Evolutionary conservation across 2,113 vertebrate genomes (phyloP), one percentile per base, ranked within the genome.

Genomic region (Madoqua kirkii): DNA sequence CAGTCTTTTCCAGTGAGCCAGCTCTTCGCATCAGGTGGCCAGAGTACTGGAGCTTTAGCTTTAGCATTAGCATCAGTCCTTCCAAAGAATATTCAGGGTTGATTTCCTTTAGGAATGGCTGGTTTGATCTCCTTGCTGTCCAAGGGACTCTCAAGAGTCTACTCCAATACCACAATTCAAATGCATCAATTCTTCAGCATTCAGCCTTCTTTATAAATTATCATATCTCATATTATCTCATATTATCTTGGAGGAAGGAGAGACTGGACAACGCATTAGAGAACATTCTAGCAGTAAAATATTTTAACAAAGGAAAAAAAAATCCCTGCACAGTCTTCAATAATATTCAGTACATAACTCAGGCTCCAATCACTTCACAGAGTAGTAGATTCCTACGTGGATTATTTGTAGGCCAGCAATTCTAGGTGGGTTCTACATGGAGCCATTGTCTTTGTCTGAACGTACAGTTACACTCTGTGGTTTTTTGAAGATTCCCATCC

Each of bases 121-220:
- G 36, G 36, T 27, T 76, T 76, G 36, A 76, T 76, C 71, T 76
- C 71, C 36, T 43, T 76, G 36, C 36, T 7, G 71, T 76, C 23
- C 36, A 76, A 76, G 71, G 36, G 71, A 76, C 12, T 76, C 71
- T 71, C 67, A 71, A 43, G 71, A 76, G 3, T 43, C 23, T 76
- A 27, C 23, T 76, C 36, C 1, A 76, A 27, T 7, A 43, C 23
- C 36, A 76, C 71, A 76, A 43, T 76, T 76, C 21, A 43, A 43
- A 76, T 0, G 1, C 23, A 76, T 43, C 23, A 14, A 43, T 76
- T 40, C 23, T 76, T 76, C 0, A 0, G 71, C 23, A 9, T 3
- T 43, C 36, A 43, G 36, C 23, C 71, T 43, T 43, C 71, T 76
- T 76, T 43, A 15, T 40, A 57, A 81, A 25, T 71, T 14, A 17